Evolutionary conservation across 2,888 invertebrate genomes (phyloP), one percentile per base, ranked within the genome.

Genomic region (Scaptomyza parva): DNA sequence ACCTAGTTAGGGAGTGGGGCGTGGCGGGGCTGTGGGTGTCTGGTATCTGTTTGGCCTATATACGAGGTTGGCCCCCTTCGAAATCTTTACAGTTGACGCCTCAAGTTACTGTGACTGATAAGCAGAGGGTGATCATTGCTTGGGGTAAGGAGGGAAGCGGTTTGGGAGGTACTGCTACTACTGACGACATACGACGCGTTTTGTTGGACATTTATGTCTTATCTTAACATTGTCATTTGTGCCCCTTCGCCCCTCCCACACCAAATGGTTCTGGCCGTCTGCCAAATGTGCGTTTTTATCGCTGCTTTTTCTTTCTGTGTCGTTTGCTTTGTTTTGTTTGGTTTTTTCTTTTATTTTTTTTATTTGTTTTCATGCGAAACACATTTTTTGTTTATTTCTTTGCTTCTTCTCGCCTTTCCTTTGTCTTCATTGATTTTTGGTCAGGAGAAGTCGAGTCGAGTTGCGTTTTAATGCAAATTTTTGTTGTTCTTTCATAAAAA

Each of bases 301-400:
- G 41, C 37, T 43, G 35, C 39, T 26, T 40, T 41, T 40, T n/a
- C 26, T 2, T 7, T 6, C 18, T 61, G 11, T 28, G n/a, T 14
- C 0, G 58, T 18, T 47, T 18, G 18, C 18, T 58, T 72, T 68
- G 52, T 70, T 70, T 61, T 66, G 51, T 55, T 57, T 63, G 54
- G 65, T n/a, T 40, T 52, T 43, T 4, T 44, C 30, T 57, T 57
- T 35, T 78, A 68, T 62, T 86, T 64, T 84, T 80, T 45, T 17
- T 82, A 72, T 78, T 78, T 69, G 63, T 55, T 78, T 78, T 67
- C 67, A 59, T 72, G 86, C 72, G 86, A 78, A 86, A 65, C 51
- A 79, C 67, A n/a, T 79, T 86, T 14, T 82, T 80, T 80, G 79
- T 86, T 86, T 83, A 76, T 82, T 83, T 76, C 54, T 43, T 53